These are phyloP conservation scores for Aphodius granarius DNA, from an alignment of 2,888 invertebrate genomes.

Conservation along the genomic window DNA sequence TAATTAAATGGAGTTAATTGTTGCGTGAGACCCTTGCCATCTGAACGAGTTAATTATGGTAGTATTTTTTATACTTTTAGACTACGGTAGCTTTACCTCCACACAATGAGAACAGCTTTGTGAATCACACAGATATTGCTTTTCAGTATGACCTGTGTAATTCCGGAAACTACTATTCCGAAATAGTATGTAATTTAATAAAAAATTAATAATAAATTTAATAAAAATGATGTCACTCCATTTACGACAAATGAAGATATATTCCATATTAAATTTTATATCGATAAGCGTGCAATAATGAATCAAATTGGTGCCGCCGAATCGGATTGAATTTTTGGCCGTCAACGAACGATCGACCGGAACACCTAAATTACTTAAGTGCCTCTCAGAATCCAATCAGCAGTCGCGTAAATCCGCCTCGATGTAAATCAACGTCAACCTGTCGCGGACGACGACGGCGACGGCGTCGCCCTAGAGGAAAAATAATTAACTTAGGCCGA, in stretches of 20 bases:
- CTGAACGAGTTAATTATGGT: not conserved
- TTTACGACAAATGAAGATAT: no score
- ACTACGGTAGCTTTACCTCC: not conserved
- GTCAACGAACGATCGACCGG: not conserved
- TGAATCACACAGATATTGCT: not conserved
- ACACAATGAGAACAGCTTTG: not conserved
- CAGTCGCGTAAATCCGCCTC: not conserved
- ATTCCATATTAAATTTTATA: no score
- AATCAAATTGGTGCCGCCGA: not conserved
- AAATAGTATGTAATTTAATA: no score
- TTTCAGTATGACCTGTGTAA: not conserved
- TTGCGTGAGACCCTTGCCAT: not conserved
- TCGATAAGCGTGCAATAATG: not conserved
- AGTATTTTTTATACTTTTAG: not conserved
- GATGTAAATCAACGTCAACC: not conserved
- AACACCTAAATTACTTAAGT: not conserved
- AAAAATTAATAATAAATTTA: no score
- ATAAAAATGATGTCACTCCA: no score
- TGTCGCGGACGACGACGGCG: not conserved
- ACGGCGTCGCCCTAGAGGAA: not conserved
- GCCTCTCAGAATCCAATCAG: not conserved
- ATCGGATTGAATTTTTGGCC: not conserved
- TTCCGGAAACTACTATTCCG: not conserved
- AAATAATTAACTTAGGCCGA: not conserved
- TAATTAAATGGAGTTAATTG: not conserved